Evolutionary conservation across 2,113 vertebrate species (phyloP).

Genomic region (Orthonyx spaldingii): DNA sequence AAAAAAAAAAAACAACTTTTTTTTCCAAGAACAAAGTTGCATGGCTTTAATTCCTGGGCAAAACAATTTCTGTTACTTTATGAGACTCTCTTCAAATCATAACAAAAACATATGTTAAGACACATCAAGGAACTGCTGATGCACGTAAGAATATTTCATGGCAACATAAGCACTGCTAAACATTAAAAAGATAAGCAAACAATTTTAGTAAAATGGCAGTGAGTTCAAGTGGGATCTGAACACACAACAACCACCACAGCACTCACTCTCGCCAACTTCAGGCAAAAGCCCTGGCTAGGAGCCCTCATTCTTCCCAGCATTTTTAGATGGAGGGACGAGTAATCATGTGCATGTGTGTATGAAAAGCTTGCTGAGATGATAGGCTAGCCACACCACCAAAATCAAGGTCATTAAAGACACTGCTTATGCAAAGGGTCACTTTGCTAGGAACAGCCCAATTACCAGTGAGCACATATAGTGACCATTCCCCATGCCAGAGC

Average conservation of each 20-base stretch:
- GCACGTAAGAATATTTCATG: not conserved
- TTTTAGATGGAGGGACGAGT: not conserved
- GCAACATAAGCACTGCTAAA: not conserved
- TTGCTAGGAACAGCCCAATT: not conserved
- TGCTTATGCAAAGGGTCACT: constrained; percentile 17
- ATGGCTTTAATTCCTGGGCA: not conserved
- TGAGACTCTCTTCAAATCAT: not conserved
- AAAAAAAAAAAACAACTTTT: not conserved
- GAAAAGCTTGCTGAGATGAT: not conserved
- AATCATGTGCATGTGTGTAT: constrained; percentile 16
- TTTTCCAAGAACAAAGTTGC: not conserved
- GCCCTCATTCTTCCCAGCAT: constrained; percentile 1
- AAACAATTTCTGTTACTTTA: not conserved
- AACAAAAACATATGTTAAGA: not conserved
- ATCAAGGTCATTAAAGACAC: constrained; percentile 1
- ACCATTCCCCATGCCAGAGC: constrained; percentile 7
- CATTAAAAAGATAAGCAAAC: not conserved
- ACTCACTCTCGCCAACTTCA: not conserved
- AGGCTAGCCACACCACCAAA: constrained; percentile 13
- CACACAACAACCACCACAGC: not conserved
- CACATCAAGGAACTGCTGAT: not conserved
- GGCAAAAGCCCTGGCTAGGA: not conserved
- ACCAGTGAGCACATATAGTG: not conserved
- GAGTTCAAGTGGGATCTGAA: not conserved
- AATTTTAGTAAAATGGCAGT: not conserved